Conservation (phyloP, 2,888 invertebrate genomes). For the Monoplex corrugatus region DNA sequence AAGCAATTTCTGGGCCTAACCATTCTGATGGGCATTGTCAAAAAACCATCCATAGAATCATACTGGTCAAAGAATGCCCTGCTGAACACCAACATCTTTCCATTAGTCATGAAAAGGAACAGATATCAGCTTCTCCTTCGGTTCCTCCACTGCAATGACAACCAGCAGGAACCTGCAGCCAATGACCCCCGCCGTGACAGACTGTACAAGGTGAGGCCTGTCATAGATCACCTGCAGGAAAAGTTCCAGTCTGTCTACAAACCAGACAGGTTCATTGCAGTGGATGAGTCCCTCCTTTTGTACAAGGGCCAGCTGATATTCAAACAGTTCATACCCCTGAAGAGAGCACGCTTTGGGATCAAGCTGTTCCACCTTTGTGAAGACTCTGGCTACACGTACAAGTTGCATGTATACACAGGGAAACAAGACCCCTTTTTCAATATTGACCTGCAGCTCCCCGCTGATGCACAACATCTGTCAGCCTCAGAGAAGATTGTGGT, state of each 20-base stretch:
- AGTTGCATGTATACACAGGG: constrained; percentile 6
- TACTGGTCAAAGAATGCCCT: constrained; percentile 29
- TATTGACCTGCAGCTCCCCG: constrained; percentile 21
- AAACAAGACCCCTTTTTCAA: neutral
- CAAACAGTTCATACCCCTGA: constrained; percentile 38
- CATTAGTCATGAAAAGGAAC: constrained; percentile 19
- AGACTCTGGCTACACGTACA: neutral
- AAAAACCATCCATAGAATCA: neutral
- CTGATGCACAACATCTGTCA: constrained; percentile 3
- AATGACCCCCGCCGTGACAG: constrained; percentile 50
- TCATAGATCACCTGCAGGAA: constrained; percentile 51
- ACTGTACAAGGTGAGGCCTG: constrained; percentile 58
- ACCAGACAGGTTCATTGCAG: constrained; percentile 3
- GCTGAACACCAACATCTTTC: neutral
- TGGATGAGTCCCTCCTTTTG: constrained; percentile 17
- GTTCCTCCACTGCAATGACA: constrained; percentile 61
- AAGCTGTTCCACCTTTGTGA: constrained; percentile 25
- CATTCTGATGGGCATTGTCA: constrained; percentile 34
- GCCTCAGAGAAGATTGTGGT: constrained; percentile 17
- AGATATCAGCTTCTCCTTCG: constrained; percentile 45
- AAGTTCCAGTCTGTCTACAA: constrained; percentile 47
- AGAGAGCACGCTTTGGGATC: constrained; percentile 43
- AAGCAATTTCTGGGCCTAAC: constrained; percentile 39
- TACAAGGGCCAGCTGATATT: constrained; percentile 42
- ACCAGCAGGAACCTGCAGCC: constrained; percentile 35